Base-by-base conservation (phyloP, 2,888 invertebrate species). In the Agrochola lychnidis region DNA sequence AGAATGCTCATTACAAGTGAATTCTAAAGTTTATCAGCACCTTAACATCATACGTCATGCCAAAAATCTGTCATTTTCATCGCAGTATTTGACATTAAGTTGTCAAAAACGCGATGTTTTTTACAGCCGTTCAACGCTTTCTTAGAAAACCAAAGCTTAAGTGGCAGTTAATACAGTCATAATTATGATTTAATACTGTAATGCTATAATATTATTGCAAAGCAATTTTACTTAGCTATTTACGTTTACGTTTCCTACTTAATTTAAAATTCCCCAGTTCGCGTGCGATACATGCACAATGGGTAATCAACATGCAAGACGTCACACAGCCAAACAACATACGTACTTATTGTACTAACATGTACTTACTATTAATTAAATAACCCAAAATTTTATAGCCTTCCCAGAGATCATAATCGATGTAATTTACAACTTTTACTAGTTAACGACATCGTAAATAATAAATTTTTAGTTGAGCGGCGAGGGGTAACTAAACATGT, bases 381-480 rank as follows among this genome's bases (percentile, higher is more conserved):
- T 87, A 85, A 85, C 83, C 88, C 79, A 88, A 88, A 88, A 85
- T 87, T 86, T 87, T 89, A 91, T 88, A 83, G 85, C 85, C 76
- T 78, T 84, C 83, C 82, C 89, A 85, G 86, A 88, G 90, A 90
- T 91, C 87, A 86, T 87, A 90, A 94, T 94, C 94, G 79, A 67
- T 48, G 79, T 92, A 93, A 93, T 93, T 94, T 94, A 94, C 92
- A 90, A 90, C 91, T 91, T 91, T 90, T 89, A 92, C 93, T 91
- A 90, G 91, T 92, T 94, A 93, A 94, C 93, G 93, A 92, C 91
- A 90, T 91, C 91, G 84, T 94, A 93, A 94, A 93, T 94, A 88
- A 91, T 85, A 82, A 74, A 81, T 87, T 85, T 90, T 90, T 89
- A 88, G 87, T 85, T 76, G 84, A 80, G 70, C 77, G 71, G 81